phyloP scores from a whole-genome alignment of 2,888 invertebrate genomes.

The Watsonalla cultraria region DNA sequence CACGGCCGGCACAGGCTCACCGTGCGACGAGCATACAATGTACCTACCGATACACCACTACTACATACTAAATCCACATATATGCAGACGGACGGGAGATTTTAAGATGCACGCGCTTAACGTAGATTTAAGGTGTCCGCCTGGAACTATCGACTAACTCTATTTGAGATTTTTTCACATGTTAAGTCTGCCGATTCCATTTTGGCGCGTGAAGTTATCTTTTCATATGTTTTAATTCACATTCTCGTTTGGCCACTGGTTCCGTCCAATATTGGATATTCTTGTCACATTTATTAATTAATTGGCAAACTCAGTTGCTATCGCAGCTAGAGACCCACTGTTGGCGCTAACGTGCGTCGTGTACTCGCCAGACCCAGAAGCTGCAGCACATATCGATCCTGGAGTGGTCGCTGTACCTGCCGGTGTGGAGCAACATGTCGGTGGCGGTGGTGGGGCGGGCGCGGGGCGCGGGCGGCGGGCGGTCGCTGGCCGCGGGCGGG shows the following conservation, averaged over 20 bases:
- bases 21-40: conserved; percentile 73
- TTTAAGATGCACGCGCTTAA: no score
- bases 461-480: conserved; percentile 19
- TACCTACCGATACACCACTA: conserved; percentile 36
- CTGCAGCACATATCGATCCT: conserved; percentile 86
- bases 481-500: conserved; percentile 5
- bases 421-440: conserved; percentile 83
- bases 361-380: conserved; percentile 74
- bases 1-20: conserved; percentile 83
- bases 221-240: no score
- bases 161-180: no score
- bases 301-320: no score
- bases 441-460: conserved; percentile 74
- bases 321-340: not conserved
- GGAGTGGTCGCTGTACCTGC: conserved; percentile 85
- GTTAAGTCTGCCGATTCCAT: no score
- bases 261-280: no score
- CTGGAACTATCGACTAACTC: no score
- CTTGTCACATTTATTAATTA: no score
- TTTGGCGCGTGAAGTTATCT: no score
- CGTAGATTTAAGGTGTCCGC: no score
- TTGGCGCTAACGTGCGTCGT: not conserved
- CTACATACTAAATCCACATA: not conserved
- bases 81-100: no score
- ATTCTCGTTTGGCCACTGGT: no score